Conservation (phyloP, 1,140 invertebrate species). For the Periplaneta americana region DNA sequence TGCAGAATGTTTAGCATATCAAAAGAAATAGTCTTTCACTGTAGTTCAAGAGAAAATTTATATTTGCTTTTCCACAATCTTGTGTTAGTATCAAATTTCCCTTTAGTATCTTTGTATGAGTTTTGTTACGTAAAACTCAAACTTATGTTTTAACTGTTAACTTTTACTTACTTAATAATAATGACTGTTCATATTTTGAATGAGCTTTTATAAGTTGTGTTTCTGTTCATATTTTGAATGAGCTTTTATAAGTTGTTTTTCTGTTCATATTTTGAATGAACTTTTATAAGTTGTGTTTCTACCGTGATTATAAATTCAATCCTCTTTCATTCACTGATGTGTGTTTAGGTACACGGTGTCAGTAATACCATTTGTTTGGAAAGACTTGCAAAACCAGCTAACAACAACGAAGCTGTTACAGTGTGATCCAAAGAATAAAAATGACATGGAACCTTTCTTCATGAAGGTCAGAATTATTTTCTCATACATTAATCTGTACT, state of each 20-base stretch:
- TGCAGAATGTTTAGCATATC: too few species aligned
- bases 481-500: too few species aligned
- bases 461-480: conserved; percentile 51
- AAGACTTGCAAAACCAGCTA: conserved; percentile 63
- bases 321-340: too few species aligned
- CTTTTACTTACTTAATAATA: too few species aligned
- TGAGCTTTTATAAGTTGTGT: not conserved
- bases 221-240: not conserved
- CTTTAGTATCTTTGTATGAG: too few species aligned
- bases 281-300: not conserved
- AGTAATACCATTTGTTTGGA: conserved; percentile 66
- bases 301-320: not conserved
- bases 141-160: too few species aligned
- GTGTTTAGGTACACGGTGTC: conserved; percentile 55
- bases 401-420: conserved; percentile 56
- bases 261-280: conserved; percentile 23
- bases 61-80: too few species aligned
- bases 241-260: conserved; percentile 16
- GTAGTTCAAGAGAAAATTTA: too few species aligned
- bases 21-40: too few species aligned
- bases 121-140: too few species aligned
- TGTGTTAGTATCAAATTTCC: too few species aligned
- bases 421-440: conserved; percentile 53
- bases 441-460: conserved; percentile 57
- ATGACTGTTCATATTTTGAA: too few species aligned